Conservation (phyloP, 2,797 vertebrate species). For the Pseudomugil gertrudae region DNA sequence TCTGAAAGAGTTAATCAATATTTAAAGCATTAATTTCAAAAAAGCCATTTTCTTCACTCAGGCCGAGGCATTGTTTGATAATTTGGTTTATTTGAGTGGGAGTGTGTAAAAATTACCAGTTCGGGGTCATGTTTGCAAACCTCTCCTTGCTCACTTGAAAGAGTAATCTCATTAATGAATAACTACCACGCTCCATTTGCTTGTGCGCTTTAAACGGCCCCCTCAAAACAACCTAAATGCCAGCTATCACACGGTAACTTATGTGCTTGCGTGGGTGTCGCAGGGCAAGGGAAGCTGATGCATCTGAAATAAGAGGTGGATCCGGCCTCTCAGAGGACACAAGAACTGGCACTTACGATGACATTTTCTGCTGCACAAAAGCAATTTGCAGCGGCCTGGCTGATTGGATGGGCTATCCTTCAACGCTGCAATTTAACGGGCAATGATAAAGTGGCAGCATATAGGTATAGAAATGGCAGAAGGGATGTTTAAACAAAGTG, state of each 20-base stretch:
- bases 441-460: conserved; percentile 44
- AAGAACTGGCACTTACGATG: conserved; percentile 27
- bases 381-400: conserved; percentile 25
- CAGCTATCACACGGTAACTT: conserved; percentile 24
- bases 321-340: conserved; percentile 23
- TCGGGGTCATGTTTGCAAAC: conserved; percentile 38
- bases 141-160: conserved; percentile 29
- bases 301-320: conserved; percentile 43
- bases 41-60: conserved; percentile 4
- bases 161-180: conserved; percentile 48
- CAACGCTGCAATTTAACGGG: conserved; percentile 46
- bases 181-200: conserved; percentile 35
- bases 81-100: conserved; percentile 15
- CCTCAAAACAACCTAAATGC: conserved; percentile 43
- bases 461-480: conserved; percentile 33
- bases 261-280: conserved; percentile 29
- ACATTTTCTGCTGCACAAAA: conserved; percentile 57
- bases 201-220: conserved; percentile 38
- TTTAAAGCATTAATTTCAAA: conserved; percentile 12
- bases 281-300: conserved; percentile 29
- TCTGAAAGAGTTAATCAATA: neutral
- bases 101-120: conserved; percentile 33
- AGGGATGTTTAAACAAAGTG: conserved; percentile 40
- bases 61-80: conserved; percentile 6
- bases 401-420: conserved; percentile 46